Percentiles rank a stretch among this genome's conserved stretches.
Conservation (phyloP, 1,140 invertebrate genomes). For the Nebria ingens region DNA sequence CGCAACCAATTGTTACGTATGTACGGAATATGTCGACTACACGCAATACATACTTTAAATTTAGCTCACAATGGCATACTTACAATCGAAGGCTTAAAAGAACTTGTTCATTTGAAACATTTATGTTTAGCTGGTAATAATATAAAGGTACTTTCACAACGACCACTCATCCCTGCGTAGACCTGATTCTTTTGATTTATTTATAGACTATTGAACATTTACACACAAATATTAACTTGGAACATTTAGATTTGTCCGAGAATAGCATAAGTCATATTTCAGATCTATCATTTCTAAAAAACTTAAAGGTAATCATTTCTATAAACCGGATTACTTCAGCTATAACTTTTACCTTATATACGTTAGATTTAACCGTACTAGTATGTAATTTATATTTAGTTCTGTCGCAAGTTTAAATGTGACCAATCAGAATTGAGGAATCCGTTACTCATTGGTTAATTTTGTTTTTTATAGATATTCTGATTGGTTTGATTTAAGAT, state of each 20-base stretch:
- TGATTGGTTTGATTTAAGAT: too few species aligned
- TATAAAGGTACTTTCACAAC: constrained; percentile 47
- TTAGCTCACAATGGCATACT: constrained; percentile 79
- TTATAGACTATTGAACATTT: constrained; percentile 77
- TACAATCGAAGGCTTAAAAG: constrained; percentile 79
- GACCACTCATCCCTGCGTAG: background rate
- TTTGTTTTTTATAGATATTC: too few species aligned
- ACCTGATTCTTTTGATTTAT: constrained; percentile 16
- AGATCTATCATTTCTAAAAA: constrained; percentile 71
- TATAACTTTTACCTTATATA: background rate
- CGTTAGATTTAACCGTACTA: too few species aligned
- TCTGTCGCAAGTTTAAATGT: background rate
- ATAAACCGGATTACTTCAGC: background rate
- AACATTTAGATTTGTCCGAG: constrained; percentile 77
- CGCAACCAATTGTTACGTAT: constrained; percentile 77
- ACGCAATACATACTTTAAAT: constrained; percentile 68
- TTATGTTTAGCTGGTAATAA: constrained; percentile 64
- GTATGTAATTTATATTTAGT: background rate
- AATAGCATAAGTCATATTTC: constrained; percentile 76
- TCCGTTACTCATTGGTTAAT: too few species aligned
- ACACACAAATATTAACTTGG: constrained; percentile 65
- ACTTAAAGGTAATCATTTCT: constrained; percentile 57
- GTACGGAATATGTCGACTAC: constrained; percentile 71
- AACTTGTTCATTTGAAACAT: constrained; percentile 66
- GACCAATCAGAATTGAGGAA: background rate